Evolutionary conservation across 2,888 invertebrate genomes (phyloP).

Genomic region (Amblyteles armatorius): DNA sequence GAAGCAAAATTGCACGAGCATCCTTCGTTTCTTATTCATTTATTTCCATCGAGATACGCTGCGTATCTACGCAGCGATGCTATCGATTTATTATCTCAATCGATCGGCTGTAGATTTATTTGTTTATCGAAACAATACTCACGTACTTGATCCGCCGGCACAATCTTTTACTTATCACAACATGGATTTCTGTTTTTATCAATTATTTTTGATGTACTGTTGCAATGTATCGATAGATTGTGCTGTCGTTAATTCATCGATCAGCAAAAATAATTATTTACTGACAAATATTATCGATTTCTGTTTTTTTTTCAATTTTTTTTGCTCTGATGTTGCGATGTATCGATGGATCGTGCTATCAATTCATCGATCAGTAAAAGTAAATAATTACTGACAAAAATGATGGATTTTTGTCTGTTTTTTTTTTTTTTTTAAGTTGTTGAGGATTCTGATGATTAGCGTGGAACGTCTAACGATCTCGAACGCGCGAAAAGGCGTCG

Average conservation of each 20-base stretch:
- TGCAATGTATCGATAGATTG: too few relatives aligned
- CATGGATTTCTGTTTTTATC: not conserved
- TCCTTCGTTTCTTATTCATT: conserved; percentile 27
- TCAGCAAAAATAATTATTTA: too few relatives aligned
- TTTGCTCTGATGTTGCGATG: too few relatives aligned
- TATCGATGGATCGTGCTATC: too few relatives aligned
- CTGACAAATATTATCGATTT: too few relatives aligned
- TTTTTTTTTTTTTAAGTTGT: not conserved
- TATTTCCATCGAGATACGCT: conserved; percentile 18
- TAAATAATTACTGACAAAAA: too few relatives aligned
- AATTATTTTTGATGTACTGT: too few relatives aligned
- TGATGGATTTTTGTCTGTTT: too few relatives aligned
- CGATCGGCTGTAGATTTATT: not conserved
- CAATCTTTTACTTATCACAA: conserved; percentile 9
- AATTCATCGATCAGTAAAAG: too few relatives aligned
- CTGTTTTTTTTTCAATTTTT: too few relatives aligned
- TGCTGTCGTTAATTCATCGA: too few relatives aligned
- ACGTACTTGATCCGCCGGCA: not conserved
- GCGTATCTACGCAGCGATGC: not conserved
- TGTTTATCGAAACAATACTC: not conserved
- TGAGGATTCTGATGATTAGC: conserved; percentile 29
- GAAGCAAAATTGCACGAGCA: conserved; percentile 1
- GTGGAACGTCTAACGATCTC: conserved; percentile 10
- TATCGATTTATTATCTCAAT: not conserved
- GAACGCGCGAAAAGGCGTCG: conserved; percentile 14